Evolutionary conservation across 1,140 invertebrate species (phyloP).

Genomic region (Leptinotarsa texana): DNA sequence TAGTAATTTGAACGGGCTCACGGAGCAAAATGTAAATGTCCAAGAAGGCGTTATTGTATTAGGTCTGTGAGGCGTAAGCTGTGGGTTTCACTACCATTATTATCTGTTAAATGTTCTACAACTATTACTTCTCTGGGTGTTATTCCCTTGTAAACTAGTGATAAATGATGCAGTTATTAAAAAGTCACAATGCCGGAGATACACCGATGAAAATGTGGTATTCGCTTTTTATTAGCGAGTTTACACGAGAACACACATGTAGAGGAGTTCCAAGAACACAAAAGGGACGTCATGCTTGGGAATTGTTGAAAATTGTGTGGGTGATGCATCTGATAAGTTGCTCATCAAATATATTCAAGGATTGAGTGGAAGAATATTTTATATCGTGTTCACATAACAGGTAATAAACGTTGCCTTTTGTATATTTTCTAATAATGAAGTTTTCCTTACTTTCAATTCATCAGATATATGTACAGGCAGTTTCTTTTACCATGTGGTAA

Average conservation of each 20-base stretch:
- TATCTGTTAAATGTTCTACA: constrained; percentile 6
- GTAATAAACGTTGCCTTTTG: too few relatives aligned
- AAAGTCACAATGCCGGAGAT: neutral
- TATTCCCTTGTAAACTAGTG: neutral
- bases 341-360: too few relatives aligned
- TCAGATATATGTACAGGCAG: too few relatives aligned
- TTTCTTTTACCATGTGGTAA: too few relatives aligned
- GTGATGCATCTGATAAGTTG: too few relatives aligned
- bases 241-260: neutral
- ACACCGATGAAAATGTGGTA: neutral
- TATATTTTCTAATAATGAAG: too few relatives aligned
- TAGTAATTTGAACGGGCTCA: constrained; percentile 5
- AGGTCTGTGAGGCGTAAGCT: neutral
- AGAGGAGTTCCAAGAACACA: neutral
- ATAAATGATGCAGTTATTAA: constrained; percentile 3
- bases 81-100: constrained; percentile 8
- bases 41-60: constrained; percentile 6
- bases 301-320: too few relatives aligned
- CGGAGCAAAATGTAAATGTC: constrained; percentile 5
- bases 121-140: constrained; percentile 1
- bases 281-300: too few relatives aligned
- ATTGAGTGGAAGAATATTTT: too few relatives aligned
- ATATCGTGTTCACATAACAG: too few relatives aligned
- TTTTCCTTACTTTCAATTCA: too few relatives aligned
- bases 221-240: neutral